Base-by-base conservation (phyloP, 2,797 vertebrate species). In the Gallinago stenura region DNA sequence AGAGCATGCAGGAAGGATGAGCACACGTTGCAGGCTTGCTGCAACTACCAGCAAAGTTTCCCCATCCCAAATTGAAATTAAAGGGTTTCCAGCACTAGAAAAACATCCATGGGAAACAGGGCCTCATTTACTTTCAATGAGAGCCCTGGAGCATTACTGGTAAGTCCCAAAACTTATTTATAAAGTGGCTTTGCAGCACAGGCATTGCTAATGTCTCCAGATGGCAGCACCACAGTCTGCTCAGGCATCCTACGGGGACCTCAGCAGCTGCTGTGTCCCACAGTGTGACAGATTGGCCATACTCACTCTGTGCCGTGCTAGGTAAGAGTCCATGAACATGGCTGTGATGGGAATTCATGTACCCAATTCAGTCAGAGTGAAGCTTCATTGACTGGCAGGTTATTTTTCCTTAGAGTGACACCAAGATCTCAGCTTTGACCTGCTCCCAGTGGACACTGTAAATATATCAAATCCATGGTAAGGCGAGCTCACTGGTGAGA, bases 271-370 rank as follows among this genome's bases (percentile, higher is more conserved):
- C 1, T 31, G 26, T 26, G 15, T 28, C n/a, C 30, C 53, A 12
- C 25, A 2, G 24, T 1, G n/a, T 12, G 45, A 37, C 69, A 37
- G 17, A 6, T 4, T 15, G 33, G 15, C 62, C 22, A 4, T 3
- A 12, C 12, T 5, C 3, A 5, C 50, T 19, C 68, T 35, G 50
- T 2, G 0, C 22, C 2, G 0, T 12, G 53, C 35, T 15, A 12
- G 73, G 51, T 11, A 50, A 31, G 51, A 39, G 46, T 11, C 21
- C 5, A 1, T 2, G 28, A 50, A 17, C 10, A 6, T 2, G 15
- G n/a, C n/a, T 8, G 41, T 4, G 24, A 33, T 11, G n/a, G 41
- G 24, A 45, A 35, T 54, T 31, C 10, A 6, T 11, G 60, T 39
- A 24, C 65, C 39, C 26, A 1, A 16, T 7, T 37, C 69, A 31